Evolutionary conservation across 2,797 vertebrate species (phyloP), one percentile per base, ranked within the genome.

Genomic region (Ciconia nigra): DNA sequence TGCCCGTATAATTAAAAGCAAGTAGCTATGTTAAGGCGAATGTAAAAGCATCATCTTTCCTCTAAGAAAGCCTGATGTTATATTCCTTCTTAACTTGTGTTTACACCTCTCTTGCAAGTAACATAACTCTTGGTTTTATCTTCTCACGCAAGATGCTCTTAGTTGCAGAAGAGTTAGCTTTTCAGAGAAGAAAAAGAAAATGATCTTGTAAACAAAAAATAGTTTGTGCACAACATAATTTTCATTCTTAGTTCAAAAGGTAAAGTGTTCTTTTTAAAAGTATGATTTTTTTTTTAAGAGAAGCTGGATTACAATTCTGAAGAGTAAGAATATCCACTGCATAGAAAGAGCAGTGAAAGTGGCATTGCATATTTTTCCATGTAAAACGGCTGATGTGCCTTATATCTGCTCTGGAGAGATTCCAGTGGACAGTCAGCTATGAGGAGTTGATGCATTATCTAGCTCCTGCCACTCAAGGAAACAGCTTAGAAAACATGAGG

Each of bases 101-200:
- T 86, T 59, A 41, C 37, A 7, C 39, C n/a, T 71, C 82, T 82
- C 44, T 93, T 92, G 49, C 81, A 98, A 98, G 95, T 98, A 98
- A 10, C 11, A 66, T 13, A 98, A 97, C 67, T 99, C 98, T 89
- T 98, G 96, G 98, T 47, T 89, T 98, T 31, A 98, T 96, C 31
- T 97, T 97, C 42, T 98, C 95, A 91, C 95, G 89, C 12, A 98
- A 91, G 51, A 95, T 97, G 84, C 88, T 98, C 22, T 98, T 97
- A 88, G 93, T 98, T 98, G 41, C 98, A 98, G 2, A 97, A 97
- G 77, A 98, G 19, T 84, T 98, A 98, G 33, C 96, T 95, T 96
- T 98, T 98, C 67, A 98, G 98, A 13, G 97, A 98, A 87, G 94
- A 96, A 90, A 89, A 81, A 62, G 3, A 61, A 58, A 67, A 70